These are phyloP conservation scores for Onychostoma macrolepis DNA, from an alignment of 2,113 vertebrate species.

Conservation along the genomic window DNA sequence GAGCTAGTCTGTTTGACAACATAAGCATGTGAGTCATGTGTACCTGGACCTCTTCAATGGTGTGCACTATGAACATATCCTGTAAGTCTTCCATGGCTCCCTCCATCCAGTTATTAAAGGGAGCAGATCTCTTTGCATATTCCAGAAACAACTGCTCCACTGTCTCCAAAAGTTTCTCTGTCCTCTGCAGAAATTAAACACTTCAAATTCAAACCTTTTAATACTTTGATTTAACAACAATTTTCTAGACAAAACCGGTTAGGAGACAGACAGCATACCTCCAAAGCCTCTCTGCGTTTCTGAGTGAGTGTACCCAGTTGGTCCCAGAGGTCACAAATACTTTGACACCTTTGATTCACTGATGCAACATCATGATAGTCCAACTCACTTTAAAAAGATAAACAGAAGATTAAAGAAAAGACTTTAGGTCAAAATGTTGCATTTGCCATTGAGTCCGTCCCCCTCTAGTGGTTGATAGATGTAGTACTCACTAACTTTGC, in stretches of 20 bases:
- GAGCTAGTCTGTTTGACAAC: not conserved
- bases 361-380: constrained; percentile 94
- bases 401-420: not conserved
- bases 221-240: constrained; percentile 8
- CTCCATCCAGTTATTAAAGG: constrained; percentile 86
- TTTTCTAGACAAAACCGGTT: not conserved
- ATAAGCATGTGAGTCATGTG: not conserved
- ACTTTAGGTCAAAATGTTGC: not conserved
- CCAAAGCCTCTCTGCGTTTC: constrained; percentile 92
- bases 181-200: constrained; percentile 67
- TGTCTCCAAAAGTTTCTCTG: constrained; percentile 81
- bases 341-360: constrained; percentile 94
- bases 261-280: constrained; percentile 75
- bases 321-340: constrained; percentile 98
- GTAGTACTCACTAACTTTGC: not conserved
- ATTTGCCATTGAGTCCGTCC: not conserved
- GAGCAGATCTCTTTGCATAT: constrained; percentile 80
- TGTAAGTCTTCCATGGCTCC: constrained; percentile 82
- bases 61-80: constrained; percentile 90
- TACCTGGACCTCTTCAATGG: constrained; percentile 95
- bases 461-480: not conserved
- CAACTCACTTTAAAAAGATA: constrained; percentile 78
- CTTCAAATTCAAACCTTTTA: not conserved
- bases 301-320: constrained; percentile 94
- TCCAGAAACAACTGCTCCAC: constrained; percentile 83